Percentiles rank a stretch among this genome's conserved stretches.
These are phyloP conservation scores for Cyprinodon diabolis DNA, from an alignment of 2,797 vertebrate genomes.

Conservation along the genomic window DNA sequence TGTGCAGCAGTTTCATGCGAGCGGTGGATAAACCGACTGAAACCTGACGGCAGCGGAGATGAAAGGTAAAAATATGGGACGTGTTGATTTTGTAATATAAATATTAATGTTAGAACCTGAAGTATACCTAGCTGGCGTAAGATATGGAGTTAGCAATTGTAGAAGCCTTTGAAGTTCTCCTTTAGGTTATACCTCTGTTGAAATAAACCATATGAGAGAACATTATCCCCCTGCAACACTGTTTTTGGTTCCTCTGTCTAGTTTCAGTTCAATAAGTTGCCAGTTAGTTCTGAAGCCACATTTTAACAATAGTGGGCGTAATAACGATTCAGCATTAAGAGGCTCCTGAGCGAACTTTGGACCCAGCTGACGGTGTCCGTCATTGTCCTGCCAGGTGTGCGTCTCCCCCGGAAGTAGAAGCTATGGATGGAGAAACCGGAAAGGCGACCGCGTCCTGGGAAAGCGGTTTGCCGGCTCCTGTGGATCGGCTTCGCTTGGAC, in stretches of 20 bases:
- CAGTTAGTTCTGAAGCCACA: background rate
- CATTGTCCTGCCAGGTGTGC: slow-evolving; percentile 35
- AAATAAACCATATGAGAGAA: background rate
- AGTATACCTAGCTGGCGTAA: background rate
- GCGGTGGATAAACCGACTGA: slow-evolving; percentile 3
- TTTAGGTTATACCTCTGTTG: background rate
- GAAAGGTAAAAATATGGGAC: slow-evolving; percentile 52
- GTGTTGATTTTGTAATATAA: background rate
- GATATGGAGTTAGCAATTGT: slow-evolving; percentile 31
- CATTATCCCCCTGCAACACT: background rate
- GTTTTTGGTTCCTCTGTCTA: background rate
- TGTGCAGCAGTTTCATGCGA: slow-evolving; percentile 17
- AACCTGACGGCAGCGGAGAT: slow-evolving; percentile 40
- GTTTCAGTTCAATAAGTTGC: background rate
- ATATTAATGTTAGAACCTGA: background rate
- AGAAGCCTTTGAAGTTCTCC: slow-evolving; percentile 37
- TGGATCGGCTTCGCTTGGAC: slow-evolving; percentile 80
- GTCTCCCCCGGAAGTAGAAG: slow-evolving; percentile 34
- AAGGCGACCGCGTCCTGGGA: slow-evolving; percentile 80
- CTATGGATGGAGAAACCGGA: slow-evolving; percentile 87
- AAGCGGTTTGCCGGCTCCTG: slow-evolving; percentile 78
- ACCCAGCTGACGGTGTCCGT: background rate
- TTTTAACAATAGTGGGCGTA: background rate
- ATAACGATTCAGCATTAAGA: background rate
- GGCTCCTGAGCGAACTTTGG: slow-evolving; percentile 34